phyloP scores from a whole-genome alignment of 2,113 vertebrate species.

The human (Homo sapiens) region GRCh38 chr11:126383501-126384000 shows the following conservation, averaged over 20 bases:
- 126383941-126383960: neutral
- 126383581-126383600: neutral
- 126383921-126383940: neutral
- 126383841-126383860: neutral
- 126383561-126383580: neutral
- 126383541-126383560: neutral
- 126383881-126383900: neutral
- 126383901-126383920: neutral
- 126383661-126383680: neutral
- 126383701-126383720: neutral
- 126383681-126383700: neutral
- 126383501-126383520: slow-evolving; percentile 37
- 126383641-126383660: neutral
- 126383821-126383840: too few species aligned
- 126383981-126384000: neutral
- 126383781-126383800: neutral
- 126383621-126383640: neutral
- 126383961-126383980: neutral
- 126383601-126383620: neutral
- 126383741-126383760: neutral
- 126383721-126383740: neutral
- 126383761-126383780: neutral
- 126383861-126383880: neutral
- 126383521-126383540: slow-evolving; percentile 53
- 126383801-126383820: neutral